Evolutionary conservation across 2,113 vertebrate species (phyloP).

Genomic region (Taurulus bubalis): DNA sequence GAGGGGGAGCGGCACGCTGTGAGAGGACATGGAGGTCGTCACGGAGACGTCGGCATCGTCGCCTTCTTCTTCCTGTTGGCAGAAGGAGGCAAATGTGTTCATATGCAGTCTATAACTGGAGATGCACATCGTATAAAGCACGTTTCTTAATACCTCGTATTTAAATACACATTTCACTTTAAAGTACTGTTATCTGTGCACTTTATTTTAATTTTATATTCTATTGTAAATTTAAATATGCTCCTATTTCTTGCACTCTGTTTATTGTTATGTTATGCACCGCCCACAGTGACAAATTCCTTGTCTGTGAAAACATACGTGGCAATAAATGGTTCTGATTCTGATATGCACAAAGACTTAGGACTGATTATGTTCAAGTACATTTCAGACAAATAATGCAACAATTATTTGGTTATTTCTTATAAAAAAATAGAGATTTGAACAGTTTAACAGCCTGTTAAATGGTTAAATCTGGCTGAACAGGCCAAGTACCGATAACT

Average conservation of each 20-base stretch:
- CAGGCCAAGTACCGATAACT: neutral
- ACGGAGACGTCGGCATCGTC: slow-evolving; percentile 89
- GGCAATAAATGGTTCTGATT: no score
- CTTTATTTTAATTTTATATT: no score
- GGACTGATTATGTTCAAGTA: neutral
- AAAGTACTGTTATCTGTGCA: no score
- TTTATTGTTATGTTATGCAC: no score
- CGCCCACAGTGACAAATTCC: no score
- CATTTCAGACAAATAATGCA: neutral
- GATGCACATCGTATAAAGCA: no score
- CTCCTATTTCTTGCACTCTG: no score
- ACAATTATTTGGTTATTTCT: neutral
- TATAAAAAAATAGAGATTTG: neutral
- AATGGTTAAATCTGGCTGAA: neutral
- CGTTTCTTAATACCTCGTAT: no score
- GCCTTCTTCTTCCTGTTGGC: slow-evolving; percentile 92
- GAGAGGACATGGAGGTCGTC: slow-evolving; percentile 83
- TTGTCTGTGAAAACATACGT: no score
- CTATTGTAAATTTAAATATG: no score
- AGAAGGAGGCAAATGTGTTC: slow-evolving; percentile 19
- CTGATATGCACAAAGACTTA: neutral
- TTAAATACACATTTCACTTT: no score
- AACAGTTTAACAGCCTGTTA: neutral
- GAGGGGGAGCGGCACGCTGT: slow-evolving; percentile 86
- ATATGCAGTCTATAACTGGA: neutral